Evolutionary conservation across 2,113 vertebrate genomes (phyloP), one percentile per base, ranked within the genome.

Genomic region (Lasiurus cinereus): DNA sequence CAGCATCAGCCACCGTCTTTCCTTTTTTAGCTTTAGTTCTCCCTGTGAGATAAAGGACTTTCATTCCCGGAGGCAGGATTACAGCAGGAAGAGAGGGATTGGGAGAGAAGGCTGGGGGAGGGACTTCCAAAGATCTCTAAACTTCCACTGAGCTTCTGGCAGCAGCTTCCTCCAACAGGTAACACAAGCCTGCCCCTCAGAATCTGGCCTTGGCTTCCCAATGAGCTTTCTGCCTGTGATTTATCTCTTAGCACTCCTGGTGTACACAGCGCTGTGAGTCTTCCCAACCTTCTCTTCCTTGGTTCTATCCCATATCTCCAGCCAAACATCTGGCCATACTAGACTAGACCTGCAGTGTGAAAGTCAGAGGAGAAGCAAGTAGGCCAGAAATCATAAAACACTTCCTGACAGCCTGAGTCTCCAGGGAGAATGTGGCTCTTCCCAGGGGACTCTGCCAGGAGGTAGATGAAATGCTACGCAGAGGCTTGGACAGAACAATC

Each of bases 311-410:
- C 72, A 69, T 43, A 80, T 88, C 64, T 93, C 59, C 8, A 0
- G 74, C 18, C 22, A 59, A 78, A 95, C 83, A 96, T 93, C 83
- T 96, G 92, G 84, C 50, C 64, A 67, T 43, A 67, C 31, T 43
- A 83, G 80, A 62, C n/a, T 19, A 79, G 66, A 89, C 78, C 82
- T 70, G 88, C n/a, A 64, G 78, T 88, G 70, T 70, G 78, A 78
- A 88, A 97, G 54, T 93, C 82, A 93, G 82, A 72, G 59, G 73
- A 89, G 79, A 83, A 83, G 62, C 72, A 84, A 93, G 80, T 46
- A 88, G 88, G 77, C 82, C 79, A 73, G 96, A 82, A 91, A 88
- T 94, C 78, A 78, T 48, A 73, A 73, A 73, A 46, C 83, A 27
- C 78, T 88, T 95, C 85, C 95, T 87, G 88, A 88, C 43, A 87